These are phyloP conservation scores for Sitta europaea DNA, from an alignment of 2,113 vertebrate genomes.

Conservation along the genomic window DNA sequence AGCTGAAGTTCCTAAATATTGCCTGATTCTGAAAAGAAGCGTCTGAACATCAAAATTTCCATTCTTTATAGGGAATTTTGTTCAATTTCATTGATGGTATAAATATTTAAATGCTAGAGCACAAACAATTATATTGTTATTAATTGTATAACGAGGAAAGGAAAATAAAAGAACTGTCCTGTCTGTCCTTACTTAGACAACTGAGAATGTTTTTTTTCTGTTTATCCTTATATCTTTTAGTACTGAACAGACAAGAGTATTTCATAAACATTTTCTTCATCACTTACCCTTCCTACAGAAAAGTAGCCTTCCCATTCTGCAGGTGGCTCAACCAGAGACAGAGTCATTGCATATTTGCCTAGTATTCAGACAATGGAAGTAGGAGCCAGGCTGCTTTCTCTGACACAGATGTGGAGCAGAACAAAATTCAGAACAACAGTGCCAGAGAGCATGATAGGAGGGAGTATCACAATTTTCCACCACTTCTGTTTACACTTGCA, in stretches of 20 bases:
- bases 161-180: not conserved
- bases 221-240: not conserved
- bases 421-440: not conserved
- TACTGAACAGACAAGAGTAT: not conserved
- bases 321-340: not conserved
- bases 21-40: not conserved
- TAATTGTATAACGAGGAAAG: not conserved
- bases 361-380: not conserved
- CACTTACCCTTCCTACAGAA: not conserved
- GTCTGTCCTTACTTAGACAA: not conserved
- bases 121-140: not conserved
- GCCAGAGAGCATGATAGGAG: not conserved
- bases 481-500: not conserved
- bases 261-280: not conserved
- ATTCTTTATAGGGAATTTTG: not conserved
- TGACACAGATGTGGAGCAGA: not conserved
- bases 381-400: not conserved
- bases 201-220: not conserved
- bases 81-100: not conserved
- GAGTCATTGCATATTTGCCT: not conserved
- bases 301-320: not conserved
- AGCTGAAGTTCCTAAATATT: not conserved
- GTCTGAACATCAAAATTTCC: not conserved
- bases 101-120: not conserved
- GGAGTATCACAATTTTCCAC: not conserved